These are phyloP conservation scores for Mycogona germanica DNA, from an alignment of 2,888 invertebrate species.

Conservation along the genomic window DNA sequence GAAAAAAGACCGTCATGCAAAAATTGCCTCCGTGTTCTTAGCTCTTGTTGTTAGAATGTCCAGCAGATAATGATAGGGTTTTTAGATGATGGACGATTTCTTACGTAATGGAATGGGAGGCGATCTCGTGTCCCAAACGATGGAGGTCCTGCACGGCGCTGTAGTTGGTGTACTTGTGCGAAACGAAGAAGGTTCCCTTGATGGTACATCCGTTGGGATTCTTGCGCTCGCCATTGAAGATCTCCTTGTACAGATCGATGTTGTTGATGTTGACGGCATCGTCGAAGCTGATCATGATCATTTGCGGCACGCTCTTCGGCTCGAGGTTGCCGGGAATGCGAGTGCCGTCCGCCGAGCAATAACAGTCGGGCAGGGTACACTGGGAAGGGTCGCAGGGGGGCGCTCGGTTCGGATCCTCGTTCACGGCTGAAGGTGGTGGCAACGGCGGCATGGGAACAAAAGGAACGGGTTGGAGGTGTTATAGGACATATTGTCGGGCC, in stretches of 20 bases:
- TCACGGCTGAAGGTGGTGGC: conserved; percentile 27
- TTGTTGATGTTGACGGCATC: conserved; percentile 33
- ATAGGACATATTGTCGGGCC: too few relatives aligned
- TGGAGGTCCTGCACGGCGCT: conserved; percentile 33
- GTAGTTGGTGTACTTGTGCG: conserved; percentile 33
- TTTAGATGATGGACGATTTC: not conserved
- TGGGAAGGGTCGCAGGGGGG: conserved; percentile 29
- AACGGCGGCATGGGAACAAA: not conserved
- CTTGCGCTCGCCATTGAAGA: conserved; percentile 28
- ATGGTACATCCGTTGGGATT: conserved; percentile 33
- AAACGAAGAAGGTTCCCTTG: conserved; percentile 32
- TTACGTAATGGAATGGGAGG: conserved; percentile 71
- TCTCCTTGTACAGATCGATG: conserved; percentile 31
- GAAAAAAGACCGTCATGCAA: too few relatives aligned
- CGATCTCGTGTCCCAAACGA: conserved; percentile 77
- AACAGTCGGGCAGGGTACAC: conserved; percentile 32
- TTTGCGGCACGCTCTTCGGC: conserved; percentile 30
- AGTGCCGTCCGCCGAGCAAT: conserved; percentile 33
- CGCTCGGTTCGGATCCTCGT: conserved; percentile 31
- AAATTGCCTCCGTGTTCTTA: too few relatives aligned
- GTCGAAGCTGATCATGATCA: conserved; percentile 32
- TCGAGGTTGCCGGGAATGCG: conserved; percentile 30
- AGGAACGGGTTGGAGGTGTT: too few relatives aligned
- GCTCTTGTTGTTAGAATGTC: too few relatives aligned
- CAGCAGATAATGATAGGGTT: too few relatives aligned